These are phyloP conservation scores for Epizoanthus illoricatus DNA, from an alignment of 92 coral and sea anemone genomes.

Conservation along the genomic window DNA sequence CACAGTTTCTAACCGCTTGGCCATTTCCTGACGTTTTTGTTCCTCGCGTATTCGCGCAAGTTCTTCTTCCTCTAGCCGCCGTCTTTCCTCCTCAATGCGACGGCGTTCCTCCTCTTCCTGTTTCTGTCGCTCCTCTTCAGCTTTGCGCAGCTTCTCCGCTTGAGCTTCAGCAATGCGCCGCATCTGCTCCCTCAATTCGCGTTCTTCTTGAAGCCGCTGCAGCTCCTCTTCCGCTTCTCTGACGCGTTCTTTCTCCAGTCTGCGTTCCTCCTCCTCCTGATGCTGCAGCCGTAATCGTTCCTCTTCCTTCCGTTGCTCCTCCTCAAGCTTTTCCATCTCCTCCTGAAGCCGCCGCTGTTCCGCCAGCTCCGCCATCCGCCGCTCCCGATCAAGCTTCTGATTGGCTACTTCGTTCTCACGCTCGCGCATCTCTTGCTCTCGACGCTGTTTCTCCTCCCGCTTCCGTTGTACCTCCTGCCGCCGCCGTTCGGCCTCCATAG, in stretches of 20 bases:
- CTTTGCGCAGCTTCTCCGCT: conserved; percentile 79
- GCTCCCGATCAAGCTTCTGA: conserved; percentile 78
- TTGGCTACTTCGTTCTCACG: conserved; percentile 84
- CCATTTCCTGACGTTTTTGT: conserved; percentile 78
- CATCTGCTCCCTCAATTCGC: conserved; percentile 91
- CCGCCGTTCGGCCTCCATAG: conserved; percentile 91
- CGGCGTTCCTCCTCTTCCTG: conserved; percentile 82
- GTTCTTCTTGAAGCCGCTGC: conserved; percentile 80
- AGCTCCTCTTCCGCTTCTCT: conserved; percentile 95
- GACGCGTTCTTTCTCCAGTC: conserved; percentile 82
- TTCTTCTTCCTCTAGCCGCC: conserved; percentile 72
- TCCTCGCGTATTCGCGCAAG: conserved; percentile 63
- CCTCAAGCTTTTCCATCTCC: conserved; percentile 81
- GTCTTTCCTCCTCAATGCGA: conserved; percentile 74
- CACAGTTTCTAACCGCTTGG: conserved; percentile 81
- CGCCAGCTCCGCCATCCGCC: conserved; percentile 71
- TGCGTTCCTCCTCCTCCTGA: conserved; percentile 82
- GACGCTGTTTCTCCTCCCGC: conserved; percentile 89
- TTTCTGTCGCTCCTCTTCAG: conserved; percentile 74
- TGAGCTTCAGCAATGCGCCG: conserved; percentile 94
- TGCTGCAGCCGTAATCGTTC: conserved; percentile 71
- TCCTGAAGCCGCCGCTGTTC: conserved; percentile 79
- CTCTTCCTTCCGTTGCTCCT: conserved; percentile 80
- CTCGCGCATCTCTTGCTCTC: conserved; percentile 88
- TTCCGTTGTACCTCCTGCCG: conserved; percentile 88